Percentiles rank a stretch among this genome's conserved stretches.
Evolutionary conservation across 2,797 vertebrate species (phyloP).

Genomic region (Erethizon dorsatum): DNA sequence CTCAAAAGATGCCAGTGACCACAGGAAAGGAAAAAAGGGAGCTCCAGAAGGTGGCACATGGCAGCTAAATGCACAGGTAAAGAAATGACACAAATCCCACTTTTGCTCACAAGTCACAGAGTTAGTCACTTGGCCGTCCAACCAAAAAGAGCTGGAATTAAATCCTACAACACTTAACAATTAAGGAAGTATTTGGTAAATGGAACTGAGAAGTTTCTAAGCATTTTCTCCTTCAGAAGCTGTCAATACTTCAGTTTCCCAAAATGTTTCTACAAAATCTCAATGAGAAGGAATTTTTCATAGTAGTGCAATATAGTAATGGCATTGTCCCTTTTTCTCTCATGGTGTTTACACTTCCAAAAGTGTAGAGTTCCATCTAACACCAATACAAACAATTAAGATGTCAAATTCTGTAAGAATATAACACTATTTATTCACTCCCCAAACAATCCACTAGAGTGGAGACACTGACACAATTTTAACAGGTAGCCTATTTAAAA

Average conservation of each 20-base stretch:
- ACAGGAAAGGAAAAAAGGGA: background rate
- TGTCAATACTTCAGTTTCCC: background rate
- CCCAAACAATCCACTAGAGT: background rate
- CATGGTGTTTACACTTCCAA: background rate
- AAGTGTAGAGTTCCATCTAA: background rate
- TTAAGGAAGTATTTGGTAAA: background rate
- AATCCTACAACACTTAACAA: background rate
- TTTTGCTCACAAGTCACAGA: background rate
- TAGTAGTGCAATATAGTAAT: background rate
- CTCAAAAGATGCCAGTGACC: background rate
- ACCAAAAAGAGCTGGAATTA: background rate
- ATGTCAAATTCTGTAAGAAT: background rate
- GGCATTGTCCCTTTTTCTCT: background rate
- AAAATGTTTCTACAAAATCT: conserved; percentile 1
- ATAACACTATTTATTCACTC: background rate
- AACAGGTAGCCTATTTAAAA: background rate
- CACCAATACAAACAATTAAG: background rate
- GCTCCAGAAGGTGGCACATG: background rate
- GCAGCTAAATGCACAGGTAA: background rate
- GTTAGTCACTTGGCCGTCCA: background rate
- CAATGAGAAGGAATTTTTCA: background rate
- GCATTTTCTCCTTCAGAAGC: background rate
- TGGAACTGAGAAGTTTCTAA: background rate
- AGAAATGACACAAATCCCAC: background rate
- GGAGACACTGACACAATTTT: background rate